Evolutionary conservation across 2,797 vertebrate genomes (phyloP).

Genomic region (Cuniculus paca): DNA sequence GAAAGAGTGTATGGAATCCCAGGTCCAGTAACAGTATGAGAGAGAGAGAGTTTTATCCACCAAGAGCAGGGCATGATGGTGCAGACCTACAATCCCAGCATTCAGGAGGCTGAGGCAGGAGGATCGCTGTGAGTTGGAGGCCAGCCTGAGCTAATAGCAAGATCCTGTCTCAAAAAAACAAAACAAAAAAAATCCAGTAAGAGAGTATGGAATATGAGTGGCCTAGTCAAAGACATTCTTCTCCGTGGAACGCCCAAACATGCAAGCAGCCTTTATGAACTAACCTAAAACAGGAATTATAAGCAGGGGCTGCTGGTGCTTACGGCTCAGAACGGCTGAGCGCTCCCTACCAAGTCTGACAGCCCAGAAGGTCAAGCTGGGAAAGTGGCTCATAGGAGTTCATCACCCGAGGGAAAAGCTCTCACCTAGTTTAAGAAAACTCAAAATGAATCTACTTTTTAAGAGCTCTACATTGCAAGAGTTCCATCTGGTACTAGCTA

Average conservation of each 20-base stretch:
- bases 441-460: conserved; percentile 38
- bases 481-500: conserved; percentile 52
- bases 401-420: background rate
- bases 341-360: background rate
- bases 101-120: background rate
- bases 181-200: background rate
- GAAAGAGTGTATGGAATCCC: background rate
- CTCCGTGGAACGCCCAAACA: background rate
- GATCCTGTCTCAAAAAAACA: background rate
- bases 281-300: background rate
- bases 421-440: conserved; percentile 65
- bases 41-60: background rate
- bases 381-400: conserved; percentile 15
- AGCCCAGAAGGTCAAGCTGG: background rate
- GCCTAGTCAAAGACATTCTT: conserved; percentile 1
- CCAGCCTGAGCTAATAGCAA: background rate
- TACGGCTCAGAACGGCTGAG: conserved; percentile 41
- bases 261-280: background rate
- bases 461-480: background rate
- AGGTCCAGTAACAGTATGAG: background rate
- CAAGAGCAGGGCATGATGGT: background rate
- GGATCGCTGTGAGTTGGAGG: background rate
- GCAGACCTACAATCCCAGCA: background rate
- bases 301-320: background rate
- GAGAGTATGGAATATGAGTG: background rate